phyloP scores from a whole-genome alignment of 2,888 invertebrate genomes.

The Iphiclides podalirius region DNA sequence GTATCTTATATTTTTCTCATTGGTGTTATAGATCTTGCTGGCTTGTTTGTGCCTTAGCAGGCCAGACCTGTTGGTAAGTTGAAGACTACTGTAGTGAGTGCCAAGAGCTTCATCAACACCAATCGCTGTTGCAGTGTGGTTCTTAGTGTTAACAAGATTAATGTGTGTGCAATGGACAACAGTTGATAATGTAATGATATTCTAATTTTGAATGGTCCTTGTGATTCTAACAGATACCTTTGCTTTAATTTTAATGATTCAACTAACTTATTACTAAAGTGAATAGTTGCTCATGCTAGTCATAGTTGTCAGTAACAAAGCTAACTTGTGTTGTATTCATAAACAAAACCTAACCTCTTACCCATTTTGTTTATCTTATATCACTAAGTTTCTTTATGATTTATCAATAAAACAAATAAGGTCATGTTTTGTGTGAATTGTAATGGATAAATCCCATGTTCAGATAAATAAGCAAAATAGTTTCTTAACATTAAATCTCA shows the following conservation, averaged over 20 bases:
- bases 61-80: constrained; percentile 87
- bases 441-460: no score
- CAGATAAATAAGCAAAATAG: no score
- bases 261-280: constrained; percentile 33
- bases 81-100: constrained; percentile 62
- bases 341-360: constrained; percentile 25
- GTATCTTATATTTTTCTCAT: constrained; percentile 71
- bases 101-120: constrained; percentile 65
- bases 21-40: constrained; percentile 86
- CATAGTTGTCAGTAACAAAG: constrained; percentile 26
- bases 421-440: constrained; percentile 10
- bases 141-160: constrained; percentile 70
- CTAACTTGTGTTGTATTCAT: constrained; percentile 25
- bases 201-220: constrained; percentile 78
- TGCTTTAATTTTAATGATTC: constrained; percentile 32
- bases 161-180: constrained; percentile 75
- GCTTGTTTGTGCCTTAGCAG: constrained; percentile 87
- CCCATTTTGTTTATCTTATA: constrained; percentile 16
- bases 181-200: constrained; percentile 52
- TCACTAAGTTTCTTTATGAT: constrained; percentile 6
- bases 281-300: constrained; percentile 18
- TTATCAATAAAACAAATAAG: constrained; percentile 15
- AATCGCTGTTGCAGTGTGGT: constrained; percentile 68
- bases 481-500: no score
- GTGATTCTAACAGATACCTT: constrained; percentile 70